Evolutionary conservation across 1,140 invertebrate genomes (phyloP).

Genomic region (Halesus radiatus): DNA sequence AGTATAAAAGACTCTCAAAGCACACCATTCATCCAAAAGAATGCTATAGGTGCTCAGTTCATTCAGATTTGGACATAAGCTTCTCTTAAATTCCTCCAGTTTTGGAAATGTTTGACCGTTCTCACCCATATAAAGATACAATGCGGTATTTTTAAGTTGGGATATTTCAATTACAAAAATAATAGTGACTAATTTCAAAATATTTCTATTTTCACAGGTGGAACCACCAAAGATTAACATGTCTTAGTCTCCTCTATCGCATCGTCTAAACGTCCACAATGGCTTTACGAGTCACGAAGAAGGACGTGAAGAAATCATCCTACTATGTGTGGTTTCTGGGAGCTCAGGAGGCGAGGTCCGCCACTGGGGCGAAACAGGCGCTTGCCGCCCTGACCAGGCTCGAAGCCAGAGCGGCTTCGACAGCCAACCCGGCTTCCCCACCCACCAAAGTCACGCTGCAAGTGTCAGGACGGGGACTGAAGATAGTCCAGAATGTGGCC

Average conservation of each 20-base stretch:
- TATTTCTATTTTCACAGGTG: too few relatives aligned
- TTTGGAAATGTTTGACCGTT: too few relatives aligned
- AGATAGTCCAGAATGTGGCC: constrained; percentile 87
- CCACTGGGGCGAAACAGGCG: constrained; percentile 85
- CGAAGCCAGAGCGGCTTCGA: constrained; percentile 84
- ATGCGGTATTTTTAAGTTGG: too few relatives aligned
- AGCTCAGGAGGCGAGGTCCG: constrained; percentile 92
- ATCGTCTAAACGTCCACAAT: constrained; percentile 60
- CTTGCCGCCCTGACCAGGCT: constrained; percentile 87
- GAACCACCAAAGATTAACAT: neutral
- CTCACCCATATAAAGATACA: too few relatives aligned
- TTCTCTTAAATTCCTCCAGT: too few relatives aligned
- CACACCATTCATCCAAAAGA: too few relatives aligned
- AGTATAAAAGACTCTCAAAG: too few relatives aligned
- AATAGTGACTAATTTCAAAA: too few relatives aligned
- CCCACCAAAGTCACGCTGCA: constrained; percentile 70
- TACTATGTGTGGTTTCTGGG: constrained; percentile 99
- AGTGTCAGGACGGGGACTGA: constrained; percentile 93
- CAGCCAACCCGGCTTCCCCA: constrained; percentile 58
- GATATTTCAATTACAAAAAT: too few relatives aligned
- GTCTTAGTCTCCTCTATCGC: neutral
- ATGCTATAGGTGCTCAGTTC: too few relatives aligned
- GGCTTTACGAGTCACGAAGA: constrained; percentile 80
- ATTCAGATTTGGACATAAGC: too few relatives aligned
- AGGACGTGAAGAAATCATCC: constrained; percentile 94